Evolutionary conservation across 1,140 invertebrate species (phyloP).

Genomic region (Bombus consobrinus): DNA sequence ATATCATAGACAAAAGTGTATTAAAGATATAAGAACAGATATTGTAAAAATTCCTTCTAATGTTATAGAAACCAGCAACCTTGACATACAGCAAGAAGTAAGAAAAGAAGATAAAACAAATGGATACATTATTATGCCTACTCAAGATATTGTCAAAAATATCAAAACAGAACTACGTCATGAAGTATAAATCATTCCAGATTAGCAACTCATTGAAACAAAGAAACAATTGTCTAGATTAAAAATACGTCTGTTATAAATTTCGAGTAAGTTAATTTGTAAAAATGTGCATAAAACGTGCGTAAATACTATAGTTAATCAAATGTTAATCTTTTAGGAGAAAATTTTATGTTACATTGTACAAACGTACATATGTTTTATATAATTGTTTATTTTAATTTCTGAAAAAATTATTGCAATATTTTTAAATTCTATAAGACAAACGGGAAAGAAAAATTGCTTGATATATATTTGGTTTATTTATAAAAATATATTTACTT

Average conservation of each 20-base stretch:
- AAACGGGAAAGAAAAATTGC: background rate
- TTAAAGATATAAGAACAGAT: background rate
- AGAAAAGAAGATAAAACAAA: conserved; percentile 15
- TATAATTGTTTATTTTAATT: background rate
- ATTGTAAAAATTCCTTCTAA: background rate
- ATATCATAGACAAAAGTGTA: conserved; percentile 45
- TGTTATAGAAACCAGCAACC: background rate
- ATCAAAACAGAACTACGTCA: conserved; percentile 8
- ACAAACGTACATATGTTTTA: background rate
- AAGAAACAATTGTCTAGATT: conserved; percentile 18
- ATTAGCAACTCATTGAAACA: background rate
- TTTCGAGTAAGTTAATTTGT: background rate
- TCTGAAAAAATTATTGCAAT: background rate
- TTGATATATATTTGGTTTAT: background rate
- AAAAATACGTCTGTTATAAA: conserved; percentile 12
- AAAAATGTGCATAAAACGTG: conserved; percentile 10
- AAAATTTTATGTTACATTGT: background rate
- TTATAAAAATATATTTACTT: background rate
- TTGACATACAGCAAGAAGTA: background rate
- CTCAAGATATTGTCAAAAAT: background rate
- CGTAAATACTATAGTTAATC: conserved; percentile 3
- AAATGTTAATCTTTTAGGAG: conserved; percentile 3
- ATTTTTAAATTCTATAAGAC: background rate
- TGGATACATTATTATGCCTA: background rate
- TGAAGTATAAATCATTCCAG: conserved; percentile 27